phyloP scores from a whole-genome alignment of 2,888 invertebrate species.

The Lycocerus yunnanus region DNA sequence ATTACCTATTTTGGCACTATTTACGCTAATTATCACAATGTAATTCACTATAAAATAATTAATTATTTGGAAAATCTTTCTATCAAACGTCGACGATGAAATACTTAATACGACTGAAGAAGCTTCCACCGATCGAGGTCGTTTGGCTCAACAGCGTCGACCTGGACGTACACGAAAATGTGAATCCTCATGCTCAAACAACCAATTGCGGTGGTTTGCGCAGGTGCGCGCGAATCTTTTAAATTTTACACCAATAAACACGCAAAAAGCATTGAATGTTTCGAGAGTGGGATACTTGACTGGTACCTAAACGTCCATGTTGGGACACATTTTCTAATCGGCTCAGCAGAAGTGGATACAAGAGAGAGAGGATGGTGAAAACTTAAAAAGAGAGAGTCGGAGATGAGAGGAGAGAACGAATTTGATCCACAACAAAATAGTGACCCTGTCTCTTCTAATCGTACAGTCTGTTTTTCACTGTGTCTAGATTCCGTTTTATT shows the following conservation, averaged over 20 bases:
- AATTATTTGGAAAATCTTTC: slow-evolving; percentile 49
- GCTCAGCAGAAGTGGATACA: slow-evolving; percentile 54
- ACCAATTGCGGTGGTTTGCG: slow-evolving; percentile 15
- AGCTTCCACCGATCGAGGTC: slow-evolving; percentile 43
- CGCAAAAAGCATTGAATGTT: slow-evolving; percentile 46
- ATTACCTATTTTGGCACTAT: slow-evolving; percentile 58
- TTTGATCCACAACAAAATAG: slow-evolving; percentile 60
- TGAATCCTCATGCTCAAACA: slow-evolving; percentile 49
- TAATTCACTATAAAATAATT: slow-evolving; percentile 52
- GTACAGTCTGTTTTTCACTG: slow-evolving; percentile 57
- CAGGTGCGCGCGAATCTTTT: slow-evolving; percentile 31
- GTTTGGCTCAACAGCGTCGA: slow-evolving; percentile 36
- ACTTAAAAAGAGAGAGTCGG: slow-evolving; percentile 56
- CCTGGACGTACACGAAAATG: slow-evolving; percentile 35
- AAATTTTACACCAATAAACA: slow-evolving; percentile 41
- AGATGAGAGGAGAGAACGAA: slow-evolving; percentile 59
- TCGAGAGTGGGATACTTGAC: slow-evolving; percentile 43
- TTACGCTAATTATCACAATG: slow-evolving; percentile 56
- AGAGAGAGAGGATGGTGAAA: slow-evolving; percentile 58
- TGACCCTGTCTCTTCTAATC: slow-evolving; percentile 57
- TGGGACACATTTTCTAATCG: slow-evolving; percentile 42
- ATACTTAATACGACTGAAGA: slow-evolving; percentile 54
- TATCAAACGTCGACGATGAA: slow-evolving; percentile 49
- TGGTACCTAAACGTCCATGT: slow-evolving; percentile 43
- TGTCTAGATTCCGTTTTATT: slow-evolving; percentile 52